Evolutionary conservation across 2,888 invertebrate genomes (phyloP), one percentile per base, ranked within the genome.

Genomic region (Macrophya annulata): DNA sequence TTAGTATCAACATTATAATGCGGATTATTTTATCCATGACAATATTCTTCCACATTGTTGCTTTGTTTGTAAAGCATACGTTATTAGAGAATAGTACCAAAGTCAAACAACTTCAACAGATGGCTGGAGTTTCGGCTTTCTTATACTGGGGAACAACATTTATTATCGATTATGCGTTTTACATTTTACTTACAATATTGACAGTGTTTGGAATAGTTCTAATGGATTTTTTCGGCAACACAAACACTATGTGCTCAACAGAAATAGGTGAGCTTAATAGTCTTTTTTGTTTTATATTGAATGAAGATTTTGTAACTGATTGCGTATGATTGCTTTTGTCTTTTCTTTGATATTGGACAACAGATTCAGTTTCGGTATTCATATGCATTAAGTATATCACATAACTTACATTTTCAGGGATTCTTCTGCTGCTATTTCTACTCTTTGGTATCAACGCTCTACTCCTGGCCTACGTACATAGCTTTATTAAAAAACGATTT

Each of bases 351-450:
- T 6, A 62, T 10, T 62, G n/a, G 62, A 62, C 4, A 25, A 10
- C 8, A 62, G 2, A 9, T 25, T 62, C n/a, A 59, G 12, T 62
- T 25, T 12, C 62, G 25, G 12, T 62, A 31, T 25, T 5, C 12
- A 25, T 21, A 62, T 62, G 12, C 9, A 48, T 9, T 48, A 62
- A 21, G 25, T 62, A 31, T 68, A 74, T 45, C 72, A 45, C n/a
- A 12, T 25, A 15, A 77, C 37, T 51, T 21, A 37, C 72, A 51
- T 59, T 91, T 92, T 31, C 88, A 93, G 92, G 88, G 55, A 89
- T 88, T 0, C 95, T 97, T 1, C 90, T 98, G 59, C 94, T 97
- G 43, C 93, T 97, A 81, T 97, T 97, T 90, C 89, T 98, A 9
- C 89, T 97, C 9, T 92, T 97, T 79, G 98, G 97, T 91, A 93